Percentiles rank a stretch among this genome's conserved stretches.
Conservation (phyloP, 2,888 invertebrate genomes). For the Orchesellides sinensis region DNA sequence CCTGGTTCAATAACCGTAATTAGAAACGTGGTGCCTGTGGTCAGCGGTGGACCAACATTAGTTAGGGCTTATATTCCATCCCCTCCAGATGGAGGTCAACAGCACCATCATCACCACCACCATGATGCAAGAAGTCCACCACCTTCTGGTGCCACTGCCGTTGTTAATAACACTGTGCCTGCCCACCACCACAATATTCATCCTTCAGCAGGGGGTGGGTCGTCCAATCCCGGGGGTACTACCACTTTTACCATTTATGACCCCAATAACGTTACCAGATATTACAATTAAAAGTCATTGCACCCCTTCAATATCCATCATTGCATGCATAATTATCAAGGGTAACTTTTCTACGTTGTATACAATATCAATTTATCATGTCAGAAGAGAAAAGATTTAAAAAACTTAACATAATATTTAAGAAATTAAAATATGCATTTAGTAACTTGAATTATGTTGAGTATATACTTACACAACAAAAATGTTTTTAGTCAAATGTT, state of each 20-base stretch:
- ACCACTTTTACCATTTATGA: conserved; percentile 42
- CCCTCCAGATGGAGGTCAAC: conserved; percentile 4
- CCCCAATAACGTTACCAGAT: conserved; percentile 64
- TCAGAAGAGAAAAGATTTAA: too few species aligned
- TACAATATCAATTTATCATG: too few species aligned
- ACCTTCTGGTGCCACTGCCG: neutral
- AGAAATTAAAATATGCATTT: too few species aligned
- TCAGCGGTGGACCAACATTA: conserved; percentile 34
- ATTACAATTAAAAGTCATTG: conserved; percentile 35
- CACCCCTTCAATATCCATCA: neutral
- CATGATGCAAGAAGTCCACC: conserved; percentile 37
- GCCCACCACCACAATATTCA: conserved; percentile 45
- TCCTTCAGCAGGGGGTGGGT: neutral
- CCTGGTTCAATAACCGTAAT: conserved; percentile 26
- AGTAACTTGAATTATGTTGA: too few species aligned
- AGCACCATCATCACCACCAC: conserved; percentile 2
- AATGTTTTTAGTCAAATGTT: too few species aligned
- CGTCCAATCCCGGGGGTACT: conserved; percentile 30
- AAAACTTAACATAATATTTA: too few species aligned
- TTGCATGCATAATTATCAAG: too few species aligned
- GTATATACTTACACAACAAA: too few species aligned
- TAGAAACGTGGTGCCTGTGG: conserved; percentile 31
- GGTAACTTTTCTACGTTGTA: too few species aligned
- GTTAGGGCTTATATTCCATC: conserved; percentile 65
- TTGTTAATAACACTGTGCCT: conserved; percentile 28